Evolutionary conservation across 2,797 vertebrate species (phyloP).

Genomic region (Gymnopithys bicolor): DNA sequence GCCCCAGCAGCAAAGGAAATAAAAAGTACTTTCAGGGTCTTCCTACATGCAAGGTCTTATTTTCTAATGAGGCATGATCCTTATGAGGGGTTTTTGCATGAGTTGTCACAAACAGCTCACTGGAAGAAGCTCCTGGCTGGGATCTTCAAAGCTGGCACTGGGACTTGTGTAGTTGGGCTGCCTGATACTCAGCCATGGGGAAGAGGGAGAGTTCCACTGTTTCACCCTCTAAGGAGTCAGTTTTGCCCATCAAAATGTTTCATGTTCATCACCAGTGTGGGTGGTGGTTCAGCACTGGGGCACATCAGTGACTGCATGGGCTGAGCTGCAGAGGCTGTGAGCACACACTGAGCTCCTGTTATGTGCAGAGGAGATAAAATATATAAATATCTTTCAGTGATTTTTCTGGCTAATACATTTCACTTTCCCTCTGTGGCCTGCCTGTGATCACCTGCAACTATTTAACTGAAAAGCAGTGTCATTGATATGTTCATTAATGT

Average conservation of each 20-base stretch:
- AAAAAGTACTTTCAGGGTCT: neutral
- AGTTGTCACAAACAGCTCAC: neutral
- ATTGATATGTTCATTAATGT: neutral
- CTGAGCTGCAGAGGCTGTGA: neutral
- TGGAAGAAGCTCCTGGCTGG: neutral
- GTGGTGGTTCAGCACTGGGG: neutral
- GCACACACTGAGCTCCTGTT: neutral
- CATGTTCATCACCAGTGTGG: neutral
- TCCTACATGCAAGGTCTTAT: neutral
- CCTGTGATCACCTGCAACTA: neutral
- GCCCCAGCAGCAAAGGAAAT: neutral
- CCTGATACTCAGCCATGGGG: neutral
- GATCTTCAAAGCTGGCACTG: neutral
- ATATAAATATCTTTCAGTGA: neutral
- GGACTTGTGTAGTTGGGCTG: neutral
- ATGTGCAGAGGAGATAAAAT: neutral
- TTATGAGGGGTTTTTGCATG: neutral
- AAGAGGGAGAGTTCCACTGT: neutral
- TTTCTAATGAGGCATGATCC: neutral
- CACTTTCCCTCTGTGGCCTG: neutral
- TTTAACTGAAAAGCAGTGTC: neutral
- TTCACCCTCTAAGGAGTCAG: neutral
- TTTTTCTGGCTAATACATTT: neutral
- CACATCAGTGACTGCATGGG: rapidly evolving
- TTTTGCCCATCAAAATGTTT: neutral